A percentile compares a stretch with the other conserved stretches of the same genome.
Evolutionary conservation across 2,113 vertebrate genomes (phyloP).

Genomic region (Diadophis punctatus): DNA sequence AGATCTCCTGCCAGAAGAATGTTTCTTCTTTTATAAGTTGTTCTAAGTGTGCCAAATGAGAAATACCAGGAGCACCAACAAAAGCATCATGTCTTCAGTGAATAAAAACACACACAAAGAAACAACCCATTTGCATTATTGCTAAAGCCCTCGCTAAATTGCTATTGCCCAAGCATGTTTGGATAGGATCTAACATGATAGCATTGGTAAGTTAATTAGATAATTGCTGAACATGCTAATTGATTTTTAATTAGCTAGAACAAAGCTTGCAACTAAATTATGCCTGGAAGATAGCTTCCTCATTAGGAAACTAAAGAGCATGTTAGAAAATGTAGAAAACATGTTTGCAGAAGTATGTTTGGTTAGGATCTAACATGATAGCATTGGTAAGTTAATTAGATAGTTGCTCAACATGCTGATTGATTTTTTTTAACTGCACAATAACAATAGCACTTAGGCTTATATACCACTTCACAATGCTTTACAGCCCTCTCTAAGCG

Average conservation of each 20-base stretch:
- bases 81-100: background rate
- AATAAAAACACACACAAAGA: background rate
- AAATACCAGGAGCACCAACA: background rate
- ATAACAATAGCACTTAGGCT: background rate
- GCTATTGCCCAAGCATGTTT: background rate
- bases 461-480: too few relatives aligned
- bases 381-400: slow-evolving; percentile 55
- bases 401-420: slow-evolving; percentile 28
- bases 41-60: background rate
- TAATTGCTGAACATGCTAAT: slow-evolving; percentile 49
- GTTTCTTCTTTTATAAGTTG: background rate
- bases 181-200: background rate
- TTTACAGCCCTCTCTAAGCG: too few relatives aligned
- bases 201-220: slow-evolving; percentile 55
- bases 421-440: background rate
- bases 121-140: background rate
- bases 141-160: background rate
- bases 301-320: background rate
- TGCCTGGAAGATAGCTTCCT: background rate
- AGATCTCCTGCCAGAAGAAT: background rate
- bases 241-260: background rate
- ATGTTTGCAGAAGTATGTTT: background rate
- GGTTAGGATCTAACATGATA: background rate
- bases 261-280: background rate
- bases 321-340: background rate